Evolutionary conservation across 2,888 invertebrate genomes (phyloP).

Genomic region (Aromia moschata): DNA sequence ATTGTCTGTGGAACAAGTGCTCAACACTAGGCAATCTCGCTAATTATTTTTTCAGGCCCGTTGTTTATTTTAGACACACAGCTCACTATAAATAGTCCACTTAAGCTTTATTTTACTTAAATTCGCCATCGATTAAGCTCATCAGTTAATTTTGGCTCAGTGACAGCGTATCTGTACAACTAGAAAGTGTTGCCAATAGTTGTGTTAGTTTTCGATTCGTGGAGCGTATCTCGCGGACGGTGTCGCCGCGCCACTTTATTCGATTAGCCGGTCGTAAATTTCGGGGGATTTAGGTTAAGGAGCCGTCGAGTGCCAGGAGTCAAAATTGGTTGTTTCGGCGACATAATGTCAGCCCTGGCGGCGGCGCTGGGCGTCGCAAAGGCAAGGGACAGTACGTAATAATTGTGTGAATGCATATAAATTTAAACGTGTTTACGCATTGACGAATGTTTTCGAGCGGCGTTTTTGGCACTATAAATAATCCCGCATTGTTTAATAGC

Average conservation of each 20-base stretch:
- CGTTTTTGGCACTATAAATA: background rate
- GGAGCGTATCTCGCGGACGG: background rate
- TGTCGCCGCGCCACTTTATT: background rate
- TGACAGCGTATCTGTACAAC: slow-evolving; percentile 41
- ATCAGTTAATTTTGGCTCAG: slow-evolving; percentile 55
- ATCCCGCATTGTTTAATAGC: background rate
- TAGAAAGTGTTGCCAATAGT: slow-evolving; percentile 20
- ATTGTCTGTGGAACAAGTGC: background rate
- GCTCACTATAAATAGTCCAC: slow-evolving; percentile 45
- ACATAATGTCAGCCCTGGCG: slow-evolving; percentile 59
- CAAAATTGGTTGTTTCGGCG: slow-evolving; percentile 61
- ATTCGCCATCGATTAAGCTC: slow-evolving; percentile 47
- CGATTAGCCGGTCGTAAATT: background rate
- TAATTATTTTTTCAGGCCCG: slow-evolving; percentile 25
- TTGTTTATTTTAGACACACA: slow-evolving; percentile 32
- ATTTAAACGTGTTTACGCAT: background rate
- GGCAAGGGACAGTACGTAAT: slow-evolving; percentile 56
- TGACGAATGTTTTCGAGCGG: background rate
- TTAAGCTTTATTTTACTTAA: slow-evolving; percentile 48
- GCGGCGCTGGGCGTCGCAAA: slow-evolving; percentile 56
- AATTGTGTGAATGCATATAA: background rate
- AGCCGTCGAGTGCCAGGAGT: slow-evolving; percentile 25
- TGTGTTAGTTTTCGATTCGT: slow-evolving; percentile 16
- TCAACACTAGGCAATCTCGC: background rate
- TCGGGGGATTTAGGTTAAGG: slow-evolving; percentile 3